Percentiles rank a stretch among this genome's conserved stretches.
Conservation (phyloP, 1,140 invertebrate genomes). For the Zaprionus kolodkinae region DNA sequence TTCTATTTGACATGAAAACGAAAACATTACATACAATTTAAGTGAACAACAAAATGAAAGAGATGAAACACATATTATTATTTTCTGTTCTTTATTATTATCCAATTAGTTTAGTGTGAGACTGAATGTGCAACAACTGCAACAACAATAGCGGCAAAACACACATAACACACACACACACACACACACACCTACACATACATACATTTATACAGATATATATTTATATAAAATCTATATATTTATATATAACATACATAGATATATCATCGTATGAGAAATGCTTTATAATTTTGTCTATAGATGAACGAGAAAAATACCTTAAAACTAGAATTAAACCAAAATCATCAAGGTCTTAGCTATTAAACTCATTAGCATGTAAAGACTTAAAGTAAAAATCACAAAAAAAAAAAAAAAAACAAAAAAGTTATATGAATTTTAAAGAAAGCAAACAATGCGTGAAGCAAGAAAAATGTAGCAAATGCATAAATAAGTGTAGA, state of each 20-base stretch:
- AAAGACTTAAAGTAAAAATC: constrained; percentile 36
- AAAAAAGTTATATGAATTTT: constrained; percentile 69
- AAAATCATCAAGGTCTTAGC: constrained; percentile 75
- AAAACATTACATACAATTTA: constrained; percentile 24
- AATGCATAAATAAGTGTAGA: constrained; percentile 50
- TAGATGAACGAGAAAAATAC: constrained; percentile 55
- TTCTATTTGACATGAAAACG: not conserved
- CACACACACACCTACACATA: constrained; percentile 34
- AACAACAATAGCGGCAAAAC: constrained; percentile 38
- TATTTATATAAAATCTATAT: constrained; percentile 11
- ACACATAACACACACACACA: constrained; percentile 32
- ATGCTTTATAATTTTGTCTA: constrained; percentile 73
- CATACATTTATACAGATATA: not conserved
- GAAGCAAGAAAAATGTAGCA: constrained; percentile 58
- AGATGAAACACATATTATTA: constrained; percentile 18
- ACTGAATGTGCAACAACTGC: constrained; percentile 67
- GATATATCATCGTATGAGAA: constrained; percentile 51
- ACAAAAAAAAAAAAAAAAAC: constrained; percentile 31
- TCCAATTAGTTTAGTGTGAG: constrained; percentile 65
- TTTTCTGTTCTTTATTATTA: constrained; percentile 37
- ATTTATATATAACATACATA: constrained; percentile 43
- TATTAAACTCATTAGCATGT: constrained; percentile 66
- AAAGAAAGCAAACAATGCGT: constrained; percentile 30
- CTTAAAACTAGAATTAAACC: constrained; percentile 74
- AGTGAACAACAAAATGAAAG: constrained; percentile 10